A percentile compares a stretch with the other conserved stretches of the same genome.
These are phyloP conservation scores for Poeciliopsis infans DNA, from an alignment of 2,797 vertebrate genomes.

Conservation along the genomic window DNA sequence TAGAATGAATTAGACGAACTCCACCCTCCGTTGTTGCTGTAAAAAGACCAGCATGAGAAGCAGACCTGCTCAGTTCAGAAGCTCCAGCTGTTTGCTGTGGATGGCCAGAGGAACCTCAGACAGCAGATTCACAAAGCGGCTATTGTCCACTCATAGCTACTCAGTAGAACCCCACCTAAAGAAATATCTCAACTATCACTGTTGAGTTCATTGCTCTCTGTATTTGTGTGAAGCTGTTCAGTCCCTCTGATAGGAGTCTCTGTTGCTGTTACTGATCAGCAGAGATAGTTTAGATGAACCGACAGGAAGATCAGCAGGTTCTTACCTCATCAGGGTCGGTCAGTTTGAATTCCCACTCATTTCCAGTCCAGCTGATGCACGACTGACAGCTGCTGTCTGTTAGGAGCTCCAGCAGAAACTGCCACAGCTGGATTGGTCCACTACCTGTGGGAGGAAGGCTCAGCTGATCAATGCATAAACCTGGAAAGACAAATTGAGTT, in stretches of 20 bases:
- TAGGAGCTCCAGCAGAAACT: conserved; percentile 80
- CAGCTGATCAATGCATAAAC: neutral
- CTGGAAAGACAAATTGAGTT: neutral
- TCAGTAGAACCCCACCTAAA: neutral
- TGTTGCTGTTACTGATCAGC: neutral
- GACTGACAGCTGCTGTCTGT: conserved; percentile 77
- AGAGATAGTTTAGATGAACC: neutral
- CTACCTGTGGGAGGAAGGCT: conserved; percentile 57
- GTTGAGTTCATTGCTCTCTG: neutral
- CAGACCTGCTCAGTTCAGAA: neutral
- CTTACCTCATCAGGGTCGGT: conserved; percentile 77
- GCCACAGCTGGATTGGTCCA: conserved; percentile 80
- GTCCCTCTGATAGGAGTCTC: neutral
- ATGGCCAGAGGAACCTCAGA: neutral
- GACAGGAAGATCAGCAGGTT: neutral
- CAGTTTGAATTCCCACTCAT: conserved; percentile 81
- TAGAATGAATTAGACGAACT: too few relatives aligned
- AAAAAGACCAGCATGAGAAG: neutral
- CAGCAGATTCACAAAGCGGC: neutral
- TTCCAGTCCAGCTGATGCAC: conserved; percentile 80
- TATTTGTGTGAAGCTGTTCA: neutral
- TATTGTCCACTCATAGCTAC: neutral
- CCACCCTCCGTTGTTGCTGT: too few relatives aligned
- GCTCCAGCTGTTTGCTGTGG: neutral
- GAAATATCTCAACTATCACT: neutral